Conservation (phyloP, 1,140 invertebrate species). For the Lepidotrigona ventralis region DNA sequence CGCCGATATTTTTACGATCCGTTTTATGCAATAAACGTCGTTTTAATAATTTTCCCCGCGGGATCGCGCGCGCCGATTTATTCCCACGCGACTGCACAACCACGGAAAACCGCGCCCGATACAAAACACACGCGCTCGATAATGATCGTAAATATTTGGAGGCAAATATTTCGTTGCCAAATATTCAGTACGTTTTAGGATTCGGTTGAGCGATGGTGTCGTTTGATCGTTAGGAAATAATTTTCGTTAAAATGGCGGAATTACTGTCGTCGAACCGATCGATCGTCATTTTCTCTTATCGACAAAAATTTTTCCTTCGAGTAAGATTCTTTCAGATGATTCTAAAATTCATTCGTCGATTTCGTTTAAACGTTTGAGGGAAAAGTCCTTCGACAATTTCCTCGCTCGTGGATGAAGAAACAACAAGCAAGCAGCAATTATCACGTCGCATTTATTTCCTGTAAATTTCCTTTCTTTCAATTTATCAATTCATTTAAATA, state of each 20-base stretch:
- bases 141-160: conserved; percentile 44
- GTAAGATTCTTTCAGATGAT: not conserved
- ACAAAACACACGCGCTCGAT: not conserved
- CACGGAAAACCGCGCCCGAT: not conserved
- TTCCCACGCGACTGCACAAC: conserved; percentile 21
- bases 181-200: conserved; percentile 25
- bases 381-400: too few species aligned
- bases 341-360: too few species aligned
- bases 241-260: not conserved
- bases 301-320: not conserved
- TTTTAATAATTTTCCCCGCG: conserved; percentile 24
- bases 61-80: conserved; percentile 21
- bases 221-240: conserved; percentile 15
- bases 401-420: too few species aligned
- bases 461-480: too few species aligned
- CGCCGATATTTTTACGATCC: not conserved
- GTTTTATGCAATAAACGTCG: conserved; percentile 37
- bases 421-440: too few species aligned
- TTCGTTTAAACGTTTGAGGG: too few species aligned
- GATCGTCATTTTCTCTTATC: too few species aligned
- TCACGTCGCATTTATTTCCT: too few species aligned
- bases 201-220: not conserved
- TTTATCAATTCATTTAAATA: too few species aligned
- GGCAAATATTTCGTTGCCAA: conserved; percentile 3
- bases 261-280: not conserved